Conservation (phyloP, 2,113 vertebrate genomes). For the Athene cunicularia region DNA sequence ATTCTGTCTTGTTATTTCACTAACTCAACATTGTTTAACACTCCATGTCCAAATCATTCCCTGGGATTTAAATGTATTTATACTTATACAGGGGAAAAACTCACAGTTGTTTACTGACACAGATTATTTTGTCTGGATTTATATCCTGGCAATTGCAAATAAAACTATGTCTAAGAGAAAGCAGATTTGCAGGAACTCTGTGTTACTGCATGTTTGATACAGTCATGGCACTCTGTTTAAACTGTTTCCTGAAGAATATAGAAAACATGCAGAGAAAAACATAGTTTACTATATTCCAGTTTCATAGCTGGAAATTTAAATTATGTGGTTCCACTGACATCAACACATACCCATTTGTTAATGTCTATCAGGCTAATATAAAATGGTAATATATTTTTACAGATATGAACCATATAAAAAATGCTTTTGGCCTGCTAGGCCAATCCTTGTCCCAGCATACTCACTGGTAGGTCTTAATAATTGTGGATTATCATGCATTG, state of each 20-base stretch:
- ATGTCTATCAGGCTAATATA: background rate
- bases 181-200: background rate
- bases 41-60: background rate
- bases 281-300: background rate
- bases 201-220: background rate
- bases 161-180: background rate
- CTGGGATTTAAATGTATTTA: background rate
- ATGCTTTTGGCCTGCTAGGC: background rate
- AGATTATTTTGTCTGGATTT: background rate
- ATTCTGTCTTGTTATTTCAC: background rate
- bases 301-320: background rate
- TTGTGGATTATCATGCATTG: background rate
- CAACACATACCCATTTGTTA: background rate
- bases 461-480: background rate
- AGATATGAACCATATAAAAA: background rate
- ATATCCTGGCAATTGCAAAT: background rate
- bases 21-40: background rate
- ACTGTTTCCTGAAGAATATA: background rate
- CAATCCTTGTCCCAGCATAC: background rate
- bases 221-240: background rate
- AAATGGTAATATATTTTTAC: background rate
- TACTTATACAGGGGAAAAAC: background rate
- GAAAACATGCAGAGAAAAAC: background rate
- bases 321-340: background rate
- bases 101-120: background rate